phyloP scores from a whole-genome alignment of 2,797 vertebrate species.

The Caiman crocodilus region DNA sequence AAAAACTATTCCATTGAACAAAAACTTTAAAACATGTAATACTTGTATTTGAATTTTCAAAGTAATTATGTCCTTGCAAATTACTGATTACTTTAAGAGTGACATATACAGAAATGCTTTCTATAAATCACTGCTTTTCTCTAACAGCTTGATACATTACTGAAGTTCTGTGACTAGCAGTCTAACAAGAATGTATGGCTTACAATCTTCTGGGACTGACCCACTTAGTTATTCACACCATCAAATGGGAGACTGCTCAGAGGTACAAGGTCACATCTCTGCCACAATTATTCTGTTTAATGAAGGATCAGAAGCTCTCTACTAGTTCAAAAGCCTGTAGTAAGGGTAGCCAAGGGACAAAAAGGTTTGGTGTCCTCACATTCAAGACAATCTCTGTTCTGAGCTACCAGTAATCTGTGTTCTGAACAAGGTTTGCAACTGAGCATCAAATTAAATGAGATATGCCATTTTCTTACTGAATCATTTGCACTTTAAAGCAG shows the following conservation, averaged over 20 bases:
- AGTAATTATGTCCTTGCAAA: slow-evolving; percentile 44
- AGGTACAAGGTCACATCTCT: slow-evolving; percentile 82
- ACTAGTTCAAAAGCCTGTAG: slow-evolving; percentile 68
- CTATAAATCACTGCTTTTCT: slow-evolving; percentile 60
- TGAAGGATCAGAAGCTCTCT: slow-evolving; percentile 64
- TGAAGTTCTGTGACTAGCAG: slow-evolving; percentile 83
- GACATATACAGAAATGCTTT: slow-evolving; percentile 13
- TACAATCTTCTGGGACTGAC: slow-evolving; percentile 84
- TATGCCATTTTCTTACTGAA: slow-evolving; percentile 74
- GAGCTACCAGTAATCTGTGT: slow-evolving; percentile 26
- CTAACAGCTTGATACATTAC: slow-evolving; percentile 69
- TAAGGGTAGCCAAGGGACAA: slow-evolving; percentile 49
- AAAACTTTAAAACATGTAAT: slow-evolving; percentile 4
- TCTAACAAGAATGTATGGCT: slow-evolving; percentile 89
- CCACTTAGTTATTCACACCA: slow-evolving; percentile 87
- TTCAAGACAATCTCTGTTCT: slow-evolving; percentile 31
- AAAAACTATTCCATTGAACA: slow-evolving; percentile 6
- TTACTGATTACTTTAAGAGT: slow-evolving; percentile 42
- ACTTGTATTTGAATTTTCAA: slow-evolving; percentile 50
- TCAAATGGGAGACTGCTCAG: slow-evolving; percentile 80
- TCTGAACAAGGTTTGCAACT: slow-evolving; percentile 65
- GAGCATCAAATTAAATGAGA: slow-evolving; percentile 66
- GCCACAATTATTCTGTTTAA: slow-evolving; percentile 85
- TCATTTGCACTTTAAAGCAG: slow-evolving; percentile 71
- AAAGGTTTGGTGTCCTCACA: slow-evolving; percentile 42